Percentiles rank a stretch among this genome's conserved stretches.
These are phyloP conservation scores for Phenacoccus solenopsis DNA, from an alignment of 1,140 invertebrate genomes.

Conservation along the genomic window DNA sequence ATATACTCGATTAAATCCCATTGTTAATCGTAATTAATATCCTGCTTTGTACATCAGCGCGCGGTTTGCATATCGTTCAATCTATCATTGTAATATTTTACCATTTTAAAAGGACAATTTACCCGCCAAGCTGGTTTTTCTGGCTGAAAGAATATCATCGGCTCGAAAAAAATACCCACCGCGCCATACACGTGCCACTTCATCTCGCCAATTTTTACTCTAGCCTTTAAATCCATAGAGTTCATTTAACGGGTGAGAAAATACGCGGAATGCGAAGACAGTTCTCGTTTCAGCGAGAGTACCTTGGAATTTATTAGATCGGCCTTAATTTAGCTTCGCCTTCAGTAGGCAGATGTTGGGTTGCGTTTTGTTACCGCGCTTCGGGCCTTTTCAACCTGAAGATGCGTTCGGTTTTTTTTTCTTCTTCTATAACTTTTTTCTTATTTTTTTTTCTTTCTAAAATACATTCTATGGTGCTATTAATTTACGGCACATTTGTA, in stretches of 20 bases:
- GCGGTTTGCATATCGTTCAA: neutral
- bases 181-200: too few relatives aligned
- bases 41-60: neutral
- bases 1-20: neutral
- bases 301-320: neutral
- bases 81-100: neutral
- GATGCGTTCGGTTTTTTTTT: too few relatives aligned
- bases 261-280: neutral
- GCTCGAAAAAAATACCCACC: neutral
- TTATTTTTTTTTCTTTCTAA: too few relatives aligned
- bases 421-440: too few relatives aligned
- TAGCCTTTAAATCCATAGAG: neutral
- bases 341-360: neutral
- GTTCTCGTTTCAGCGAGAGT: neutral
- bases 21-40: constrained; percentile 3
- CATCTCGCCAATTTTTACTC: neutral
- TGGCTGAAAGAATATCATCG: too few relatives aligned
- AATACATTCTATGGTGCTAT: too few relatives aligned
- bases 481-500: too few relatives aligned
- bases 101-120: neutral
- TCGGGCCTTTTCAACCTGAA: too few relatives aligned
- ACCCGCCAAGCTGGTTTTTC: neutral
- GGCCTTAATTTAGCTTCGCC: neutral
- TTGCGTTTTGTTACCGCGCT: too few relatives aligned
- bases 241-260: neutral